Percentiles rank a stretch among this genome's conserved stretches.
These are phyloP conservation scores for Drosophila neocordata DNA, from an alignment of 1,140 invertebrate species.

Conservation along the genomic window DNA sequence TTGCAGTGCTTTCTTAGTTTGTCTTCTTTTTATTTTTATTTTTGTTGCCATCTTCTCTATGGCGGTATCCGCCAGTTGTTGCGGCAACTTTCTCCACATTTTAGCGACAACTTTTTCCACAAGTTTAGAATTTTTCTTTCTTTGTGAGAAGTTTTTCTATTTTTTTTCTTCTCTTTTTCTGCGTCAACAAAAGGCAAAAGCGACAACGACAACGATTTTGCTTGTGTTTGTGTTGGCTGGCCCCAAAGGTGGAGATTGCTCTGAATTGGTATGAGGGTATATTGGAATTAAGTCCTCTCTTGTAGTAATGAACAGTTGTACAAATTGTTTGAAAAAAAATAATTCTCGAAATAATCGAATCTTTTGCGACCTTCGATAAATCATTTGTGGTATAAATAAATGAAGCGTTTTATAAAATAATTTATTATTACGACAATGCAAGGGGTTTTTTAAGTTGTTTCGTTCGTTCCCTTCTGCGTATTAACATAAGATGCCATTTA, in stretches of 20 bases:
- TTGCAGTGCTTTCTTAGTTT: slow-evolving; percentile 2
- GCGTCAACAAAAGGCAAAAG: slow-evolving; percentile 77
- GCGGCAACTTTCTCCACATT: slow-evolving; percentile 77
- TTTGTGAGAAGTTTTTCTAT: slow-evolving; percentile 45
- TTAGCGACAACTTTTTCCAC: slow-evolving; percentile 78
- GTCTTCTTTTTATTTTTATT: slow-evolving; percentile 8
- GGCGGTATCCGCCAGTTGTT: slow-evolving; percentile 56
- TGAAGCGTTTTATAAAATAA: too few species aligned
- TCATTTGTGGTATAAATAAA: too few species aligned
- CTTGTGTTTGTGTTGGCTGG: slow-evolving; percentile 69
- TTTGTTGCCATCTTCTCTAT: slow-evolving; percentile 14
- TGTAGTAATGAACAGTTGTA: background rate
- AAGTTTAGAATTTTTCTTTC: slow-evolving; percentile 68
- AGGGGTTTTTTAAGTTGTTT: too few species aligned
- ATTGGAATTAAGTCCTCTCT: background rate
- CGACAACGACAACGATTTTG: slow-evolving; percentile 53
- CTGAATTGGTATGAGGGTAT: slow-evolving; percentile 18
- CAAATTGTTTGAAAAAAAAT: background rate
- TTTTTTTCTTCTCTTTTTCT: slow-evolving; percentile 40
- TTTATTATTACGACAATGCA: too few species aligned
- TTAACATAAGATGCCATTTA: too few species aligned
- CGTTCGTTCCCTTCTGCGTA: too few species aligned
- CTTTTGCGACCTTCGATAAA: too few species aligned
- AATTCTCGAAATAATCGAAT: background rate
- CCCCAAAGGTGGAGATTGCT: slow-evolving; percentile 57